These are phyloP conservation scores for Netelia fuscicornis DNA, from an alignment of 2,888 invertebrate genomes.

Conservation along the genomic window DNA sequence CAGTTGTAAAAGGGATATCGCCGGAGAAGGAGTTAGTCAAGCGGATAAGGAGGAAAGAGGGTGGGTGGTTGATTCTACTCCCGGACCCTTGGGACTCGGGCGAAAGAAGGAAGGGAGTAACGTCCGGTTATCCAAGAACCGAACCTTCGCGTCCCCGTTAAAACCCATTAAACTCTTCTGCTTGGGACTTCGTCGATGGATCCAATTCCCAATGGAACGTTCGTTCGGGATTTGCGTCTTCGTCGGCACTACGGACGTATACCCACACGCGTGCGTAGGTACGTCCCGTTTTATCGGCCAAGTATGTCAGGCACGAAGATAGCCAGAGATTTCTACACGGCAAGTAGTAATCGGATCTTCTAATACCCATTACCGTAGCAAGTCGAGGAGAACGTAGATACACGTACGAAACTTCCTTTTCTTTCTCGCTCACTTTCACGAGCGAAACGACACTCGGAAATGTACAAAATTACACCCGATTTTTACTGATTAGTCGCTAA, in stretches of 20 bases:
- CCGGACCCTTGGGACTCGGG: slow-evolving; percentile 32
- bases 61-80: slow-evolving; percentile 34
- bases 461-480: slow-evolving; percentile 48
- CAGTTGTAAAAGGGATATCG: slow-evolving; percentile 35
- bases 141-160: slow-evolving; percentile 56
- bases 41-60: slow-evolving; percentile 20
- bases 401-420: slow-evolving; percentile 12
- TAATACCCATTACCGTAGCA: slow-evolving; percentile 68
- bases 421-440: neutral
- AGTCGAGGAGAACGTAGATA: slow-evolving; percentile 60
- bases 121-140: slow-evolving; percentile 31
- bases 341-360: slow-evolving; percentile 61
- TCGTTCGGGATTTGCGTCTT: slow-evolving; percentile 65
- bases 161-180: slow-evolving; percentile 71
- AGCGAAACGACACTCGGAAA: slow-evolving; percentile 39
- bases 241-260: slow-evolving; percentile 35
- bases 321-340: slow-evolving; percentile 51
- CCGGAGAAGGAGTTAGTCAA: slow-evolving; percentile 11
- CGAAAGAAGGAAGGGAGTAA: slow-evolving; percentile 1
- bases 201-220: slow-evolving; percentile 58
- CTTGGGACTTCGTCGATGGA: slow-evolving; percentile 64
- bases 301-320: slow-evolving; percentile 55
- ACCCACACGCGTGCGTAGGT: neutral
- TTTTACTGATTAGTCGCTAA: slow-evolving; percentile 51
- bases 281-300: slow-evolving; percentile 47